Base-by-base conservation (phyloP, 2,888 invertebrate species). In the Eutolmus rufibarbis region DNA sequence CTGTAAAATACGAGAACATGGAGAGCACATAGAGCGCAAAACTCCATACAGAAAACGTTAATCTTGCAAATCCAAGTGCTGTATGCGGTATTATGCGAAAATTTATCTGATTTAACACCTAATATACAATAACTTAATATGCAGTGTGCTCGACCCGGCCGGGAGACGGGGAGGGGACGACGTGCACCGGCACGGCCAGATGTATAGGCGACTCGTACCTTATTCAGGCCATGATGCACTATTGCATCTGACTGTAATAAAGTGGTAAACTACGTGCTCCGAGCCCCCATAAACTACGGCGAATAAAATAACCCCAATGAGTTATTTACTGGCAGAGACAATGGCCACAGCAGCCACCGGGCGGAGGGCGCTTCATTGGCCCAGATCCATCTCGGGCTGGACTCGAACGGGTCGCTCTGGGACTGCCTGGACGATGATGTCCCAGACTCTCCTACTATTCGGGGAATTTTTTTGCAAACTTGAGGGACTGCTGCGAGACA, bases 61-160 rank as follows among this genome's bases (percentile, higher is more conserved):
- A 92, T 92, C 92, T 92, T 91, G 91, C 91, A 92, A 92, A 92
- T 92, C 92, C 92, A 91, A 92, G 92, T 92, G 92, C 92, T 92
- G 92, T 91, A 92, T 92, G 92, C 92, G 92, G 92, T 92, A 92
- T 92, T 92, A 92, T 92, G 92, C 92, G 92, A 92, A 92, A 92
- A 92, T 93, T 93, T 93, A 93, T 93, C 93, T 93, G 93, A 93
- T 93, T 93, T 93, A 93, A 93, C 93, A 93, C 93, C 93, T 93
- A 93, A 93, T 93, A 93, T 93, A 93, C 92, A 92, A 93, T 93
- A 93, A 92, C 92, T 92, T 92, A 92, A 92, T 92, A 88, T 89
- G 79, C 87, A 81, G 76, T 86, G 86, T 78, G 86, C 79, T 86
- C 56, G 86, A 12, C 16, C 4, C 43, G 43, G 14, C 4, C 43